These are phyloP conservation scores for Amphipoea lucens DNA, from an alignment of 2,888 invertebrate genomes.

Conservation along the genomic window DNA sequence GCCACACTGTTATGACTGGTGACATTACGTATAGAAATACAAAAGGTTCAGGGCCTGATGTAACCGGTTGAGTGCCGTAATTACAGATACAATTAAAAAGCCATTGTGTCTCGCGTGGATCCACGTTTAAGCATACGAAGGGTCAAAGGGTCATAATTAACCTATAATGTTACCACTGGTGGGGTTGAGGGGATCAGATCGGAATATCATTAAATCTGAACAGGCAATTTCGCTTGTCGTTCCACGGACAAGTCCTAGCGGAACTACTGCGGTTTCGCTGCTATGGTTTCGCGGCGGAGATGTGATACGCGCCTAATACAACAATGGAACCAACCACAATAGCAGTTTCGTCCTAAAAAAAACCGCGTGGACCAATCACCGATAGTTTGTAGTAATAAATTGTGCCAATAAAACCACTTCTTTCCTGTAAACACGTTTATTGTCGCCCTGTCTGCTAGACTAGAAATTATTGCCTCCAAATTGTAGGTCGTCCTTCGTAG, in stretches of 20 bases:
- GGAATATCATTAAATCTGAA: no score
- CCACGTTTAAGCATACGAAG: no score
- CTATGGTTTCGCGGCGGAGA: background rate
- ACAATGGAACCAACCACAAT: background rate
- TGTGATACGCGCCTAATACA: background rate
- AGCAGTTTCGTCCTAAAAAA: conserved; percentile 18
- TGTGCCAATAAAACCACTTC: conserved; percentile 46
- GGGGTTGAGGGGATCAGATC: no score
- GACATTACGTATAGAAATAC: no score
- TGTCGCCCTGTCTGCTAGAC: conserved; percentile 51
- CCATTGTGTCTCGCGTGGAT: no score
- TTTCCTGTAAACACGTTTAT: conserved; percentile 69
- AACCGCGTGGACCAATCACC: conserved; percentile 14
- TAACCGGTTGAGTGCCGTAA: no score
- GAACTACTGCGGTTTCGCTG: background rate
- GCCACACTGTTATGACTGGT: conserved; percentile 26
- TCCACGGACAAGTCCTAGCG: background rate
- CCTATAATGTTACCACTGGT: no score
- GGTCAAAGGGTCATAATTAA: no score
- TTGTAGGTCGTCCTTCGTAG: conserved; percentile 45
- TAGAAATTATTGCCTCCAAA: conserved; percentile 57
- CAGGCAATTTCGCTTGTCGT: background rate
- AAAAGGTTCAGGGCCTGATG: conserved; percentile 3
- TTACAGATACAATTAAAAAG: no score
- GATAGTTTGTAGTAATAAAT: conserved; percentile 58